These are phyloP conservation scores for Paratilapia polleni DNA, from an alignment of 2,113 vertebrate genomes.

Conservation along the genomic window DNA sequence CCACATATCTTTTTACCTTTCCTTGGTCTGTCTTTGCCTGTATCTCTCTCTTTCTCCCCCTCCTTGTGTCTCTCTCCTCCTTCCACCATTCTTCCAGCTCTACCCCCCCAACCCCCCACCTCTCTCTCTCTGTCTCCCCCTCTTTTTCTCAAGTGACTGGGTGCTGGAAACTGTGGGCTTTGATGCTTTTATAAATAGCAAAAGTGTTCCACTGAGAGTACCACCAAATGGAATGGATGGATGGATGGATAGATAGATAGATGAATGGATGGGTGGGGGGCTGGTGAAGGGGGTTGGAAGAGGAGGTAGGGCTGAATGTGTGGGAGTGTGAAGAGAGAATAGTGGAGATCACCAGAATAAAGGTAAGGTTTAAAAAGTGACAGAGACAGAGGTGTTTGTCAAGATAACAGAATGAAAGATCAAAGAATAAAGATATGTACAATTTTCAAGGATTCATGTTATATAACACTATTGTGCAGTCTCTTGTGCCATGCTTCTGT, in stretches of 20 bases:
- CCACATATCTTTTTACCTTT: background rate
- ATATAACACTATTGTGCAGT: conserved; percentile 7
- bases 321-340: conserved; percentile 59
- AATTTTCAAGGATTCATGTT: conserved; percentile 34
- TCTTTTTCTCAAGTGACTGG: conserved; percentile 48
- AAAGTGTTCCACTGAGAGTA: conserved; percentile 70
- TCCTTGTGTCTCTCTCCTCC: background rate
- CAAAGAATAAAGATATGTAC: conserved; percentile 1
- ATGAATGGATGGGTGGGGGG: conserved; percentile 5
- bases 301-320: conserved; percentile 25
- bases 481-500: conserved; percentile 4
- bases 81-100: background rate
- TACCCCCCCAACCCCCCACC: background rate
- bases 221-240: conserved; percentile 68
- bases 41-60: background rate
- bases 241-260: conserved; percentile 33
- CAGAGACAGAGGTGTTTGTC: conserved; percentile 23
- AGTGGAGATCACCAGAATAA: conserved; percentile 37
- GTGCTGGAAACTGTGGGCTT: conserved; percentile 71
- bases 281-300: conserved; percentile 9
- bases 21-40: background rate
- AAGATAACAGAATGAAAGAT: conserved; percentile 15
- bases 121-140: background rate
- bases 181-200: conserved; percentile 78
- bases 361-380: conserved; percentile 39